Conservation (phyloP, 2,797 vertebrate species). For the Poecile montanus region DNA sequence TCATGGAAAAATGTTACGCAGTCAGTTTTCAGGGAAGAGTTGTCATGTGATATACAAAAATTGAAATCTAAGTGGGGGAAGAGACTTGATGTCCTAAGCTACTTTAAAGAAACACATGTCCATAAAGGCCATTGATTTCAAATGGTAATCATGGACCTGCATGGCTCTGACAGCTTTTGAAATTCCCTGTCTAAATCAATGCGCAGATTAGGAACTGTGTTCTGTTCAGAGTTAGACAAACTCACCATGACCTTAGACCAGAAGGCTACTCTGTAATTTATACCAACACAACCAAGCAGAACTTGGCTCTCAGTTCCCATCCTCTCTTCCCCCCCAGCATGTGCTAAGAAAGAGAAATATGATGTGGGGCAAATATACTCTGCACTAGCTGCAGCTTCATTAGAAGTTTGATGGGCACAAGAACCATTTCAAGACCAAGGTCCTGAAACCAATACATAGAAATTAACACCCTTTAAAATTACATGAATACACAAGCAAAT, state of each 20-base stretch:
- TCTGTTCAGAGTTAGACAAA: not conserved
- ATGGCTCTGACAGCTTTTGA: not conserved
- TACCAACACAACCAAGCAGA: not conserved
- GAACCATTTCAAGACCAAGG: slow-evolving; percentile 14
- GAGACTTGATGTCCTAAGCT: not conserved
- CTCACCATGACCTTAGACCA: not conserved
- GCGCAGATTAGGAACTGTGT: not conserved
- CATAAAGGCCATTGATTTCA: not conserved
- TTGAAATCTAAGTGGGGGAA: not conserved
- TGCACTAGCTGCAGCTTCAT: slow-evolving; percentile 24
- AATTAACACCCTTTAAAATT: slow-evolving; percentile 32
- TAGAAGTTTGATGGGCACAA: slow-evolving; percentile 5
- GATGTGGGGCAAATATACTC: not conserved
- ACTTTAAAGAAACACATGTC: not conserved
- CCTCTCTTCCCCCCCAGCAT: not conserved
- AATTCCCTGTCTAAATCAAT: slow-evolving; percentile 2
- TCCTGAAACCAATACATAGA: slow-evolving; percentile 5
- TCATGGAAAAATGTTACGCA: slow-evolving; percentile 48
- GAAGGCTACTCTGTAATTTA: not conserved
- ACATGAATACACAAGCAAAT: slow-evolving; percentile 18
- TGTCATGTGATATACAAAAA: not conserved
- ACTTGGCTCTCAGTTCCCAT: not conserved
- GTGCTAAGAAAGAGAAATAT: slow-evolving; percentile 28
- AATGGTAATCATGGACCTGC: not conserved
- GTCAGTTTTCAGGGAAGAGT: slow-evolving; percentile 36